Conservation (phyloP, 2,888 invertebrate genomes). For the Thecocarcelia acutangulata region DNA sequence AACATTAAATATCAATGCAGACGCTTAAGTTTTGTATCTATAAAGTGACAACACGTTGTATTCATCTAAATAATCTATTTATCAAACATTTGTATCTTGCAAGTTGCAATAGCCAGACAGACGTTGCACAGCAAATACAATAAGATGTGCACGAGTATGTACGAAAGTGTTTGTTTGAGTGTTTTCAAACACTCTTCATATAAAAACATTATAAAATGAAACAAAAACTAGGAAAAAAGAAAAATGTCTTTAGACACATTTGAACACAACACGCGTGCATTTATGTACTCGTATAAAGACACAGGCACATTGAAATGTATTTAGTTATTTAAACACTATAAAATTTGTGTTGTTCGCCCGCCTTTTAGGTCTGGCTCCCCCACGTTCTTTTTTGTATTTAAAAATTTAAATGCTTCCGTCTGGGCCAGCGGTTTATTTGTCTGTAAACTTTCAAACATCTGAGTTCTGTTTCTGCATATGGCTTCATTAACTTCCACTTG, state of each 20-base stretch:
- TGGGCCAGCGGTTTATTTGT: constrained; percentile 27
- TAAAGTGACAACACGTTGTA: constrained; percentile 51
- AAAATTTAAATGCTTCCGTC: constrained; percentile 14
- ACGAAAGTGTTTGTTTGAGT: not conserved
- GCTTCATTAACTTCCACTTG: constrained; percentile 65
- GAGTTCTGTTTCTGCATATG: constrained; percentile 24
- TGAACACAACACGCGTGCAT: not conserved
- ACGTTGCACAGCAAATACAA: not conserved
- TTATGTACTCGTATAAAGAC: not conserved
- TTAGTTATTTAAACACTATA: constrained; percentile 26
- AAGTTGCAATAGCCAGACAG: constrained; percentile 10
- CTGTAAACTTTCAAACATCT: constrained; percentile 26
- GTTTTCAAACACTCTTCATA: not conserved
- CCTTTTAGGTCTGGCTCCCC: not conserved
- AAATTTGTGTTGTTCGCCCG: constrained; percentile 26
- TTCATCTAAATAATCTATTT: constrained; percentile 28
- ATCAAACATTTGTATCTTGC: constrained; percentile 15
- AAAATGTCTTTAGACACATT: no score
- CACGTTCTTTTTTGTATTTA: not conserved
- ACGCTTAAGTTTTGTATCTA: constrained; percentile 37
- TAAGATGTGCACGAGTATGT: not conserved
- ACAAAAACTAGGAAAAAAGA: no score
- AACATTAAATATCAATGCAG: constrained; percentile 44
- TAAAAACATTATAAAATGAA: constrained; percentile 6
- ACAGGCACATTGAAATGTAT: not conserved